Conservation (phyloP, 2,797 vertebrate species). For the Prionace glauca region DNA sequence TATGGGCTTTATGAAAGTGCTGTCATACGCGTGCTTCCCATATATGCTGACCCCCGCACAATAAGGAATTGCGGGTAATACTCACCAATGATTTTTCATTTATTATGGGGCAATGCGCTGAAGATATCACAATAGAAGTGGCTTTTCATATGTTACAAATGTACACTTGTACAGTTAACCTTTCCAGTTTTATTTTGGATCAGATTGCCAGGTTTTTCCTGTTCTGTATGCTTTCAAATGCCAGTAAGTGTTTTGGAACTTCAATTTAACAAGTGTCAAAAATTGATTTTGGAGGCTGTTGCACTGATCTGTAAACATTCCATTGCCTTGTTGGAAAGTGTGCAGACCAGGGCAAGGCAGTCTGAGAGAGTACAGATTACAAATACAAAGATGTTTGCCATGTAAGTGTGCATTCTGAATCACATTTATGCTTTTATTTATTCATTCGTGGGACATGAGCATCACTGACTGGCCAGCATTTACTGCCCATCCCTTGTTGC, state of each 20-base stretch:
- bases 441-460: too few relatives aligned
- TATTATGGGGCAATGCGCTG: not conserved
- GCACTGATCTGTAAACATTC: not conserved
- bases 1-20: too few relatives aligned
- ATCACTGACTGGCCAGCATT: too few relatives aligned
- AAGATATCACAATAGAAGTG: not conserved
- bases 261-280: not conserved
- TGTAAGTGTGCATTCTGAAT: not conserved
- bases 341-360: not conserved
- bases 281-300: not conserved
- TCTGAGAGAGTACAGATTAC: not conserved
- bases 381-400: not conserved
- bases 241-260: not conserved
- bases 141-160: not conserved
- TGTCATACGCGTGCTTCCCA: too few relatives aligned
- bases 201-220: not conserved
- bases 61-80: not conserved
- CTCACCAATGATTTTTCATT: not conserved
- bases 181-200: not conserved
- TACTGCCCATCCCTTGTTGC: too few relatives aligned
- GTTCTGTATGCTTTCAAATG: not conserved
- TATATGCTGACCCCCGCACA: too few relatives aligned
- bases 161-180: not conserved
- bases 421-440: not conserved
- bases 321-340: not conserved